Conservation (phyloP, 2,113 vertebrate species). For the Corapipo altera region DNA sequence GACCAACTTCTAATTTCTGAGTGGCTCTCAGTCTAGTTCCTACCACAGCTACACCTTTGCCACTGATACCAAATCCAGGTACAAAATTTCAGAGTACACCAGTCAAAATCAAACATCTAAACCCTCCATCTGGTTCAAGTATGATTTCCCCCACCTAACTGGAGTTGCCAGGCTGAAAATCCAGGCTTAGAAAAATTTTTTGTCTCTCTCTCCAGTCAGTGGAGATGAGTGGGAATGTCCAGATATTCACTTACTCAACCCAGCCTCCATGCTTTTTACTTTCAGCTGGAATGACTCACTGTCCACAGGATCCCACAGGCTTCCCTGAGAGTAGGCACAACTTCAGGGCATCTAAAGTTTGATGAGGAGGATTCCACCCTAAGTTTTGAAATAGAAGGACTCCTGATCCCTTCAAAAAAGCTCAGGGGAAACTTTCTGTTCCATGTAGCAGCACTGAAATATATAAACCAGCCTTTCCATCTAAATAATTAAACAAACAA, state of each 20-base stretch:
- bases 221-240: background rate
- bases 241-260: background rate
- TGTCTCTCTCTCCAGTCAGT: background rate
- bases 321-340: background rate
- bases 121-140: background rate
- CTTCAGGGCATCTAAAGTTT: background rate
- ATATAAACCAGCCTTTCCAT: background rate
- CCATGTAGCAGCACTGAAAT: background rate
- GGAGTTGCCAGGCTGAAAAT: background rate
- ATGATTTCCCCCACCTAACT: background rate
- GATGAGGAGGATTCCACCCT: background rate
- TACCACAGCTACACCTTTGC: background rate
- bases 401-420: background rate
- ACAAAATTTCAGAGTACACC: background rate
- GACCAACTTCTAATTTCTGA: background rate
- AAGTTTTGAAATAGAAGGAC: background rate
- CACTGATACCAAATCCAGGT: background rate
- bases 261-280: accelerated
- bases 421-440: background rate
- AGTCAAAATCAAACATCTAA: background rate
- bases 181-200: background rate
- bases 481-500: background rate
- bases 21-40: background rate
- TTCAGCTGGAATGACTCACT: background rate
- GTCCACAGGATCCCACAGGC: background rate